Evolutionary conservation across 2,797 vertebrate species (phyloP), one percentile per base, ranked within the genome.

Genomic region (Sebastes steindachneri): DNA sequence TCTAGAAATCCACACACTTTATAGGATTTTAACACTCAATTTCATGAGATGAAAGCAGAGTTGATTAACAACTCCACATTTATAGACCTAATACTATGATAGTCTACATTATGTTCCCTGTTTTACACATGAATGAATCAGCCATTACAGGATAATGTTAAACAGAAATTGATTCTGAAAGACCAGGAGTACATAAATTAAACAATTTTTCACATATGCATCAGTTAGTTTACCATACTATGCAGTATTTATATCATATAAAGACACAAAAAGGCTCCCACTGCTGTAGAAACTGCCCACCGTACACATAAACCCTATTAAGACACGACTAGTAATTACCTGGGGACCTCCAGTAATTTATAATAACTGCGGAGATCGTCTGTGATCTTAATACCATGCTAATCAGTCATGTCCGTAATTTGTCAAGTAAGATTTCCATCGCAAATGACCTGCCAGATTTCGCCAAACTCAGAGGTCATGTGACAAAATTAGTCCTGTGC

Each of bases 1-100:
- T 88, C 26, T 29, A 28, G 59, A 75, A 79, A 76, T 73, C 67
- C 75, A 78, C 29, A 58, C 31, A 41, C 41, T 64, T 60, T 31
- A 74, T 64, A 8, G 63, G 51, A 75, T 75, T 75, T 70, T 28
- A 84, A 28, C 57, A 12, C 1, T 84, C 62, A n/a, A 14, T 81
- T 70, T 54, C 23, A 55, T 31, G 62, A 23, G 7, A 62, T 55
- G 53, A 75, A 63, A 60, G 23, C 15, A 41, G 37, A 78, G 26
- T 73, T 64, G 53, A 77, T 80, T 33, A 58, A 77, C 21, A 78
- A 14, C 14, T 51, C 15, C 7, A 15, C 31, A 64, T 70, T 8
- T 21, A 21, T 28, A 33, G 35, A 73, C 3, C 14, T 17, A 15
- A 29, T 79, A 21, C 53, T 62, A 29, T 57, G n/a, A 29, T 9